phyloP scores from a whole-genome alignment of 2,113 vertebrate species.

The Laterallus jamaicensis region DNA sequence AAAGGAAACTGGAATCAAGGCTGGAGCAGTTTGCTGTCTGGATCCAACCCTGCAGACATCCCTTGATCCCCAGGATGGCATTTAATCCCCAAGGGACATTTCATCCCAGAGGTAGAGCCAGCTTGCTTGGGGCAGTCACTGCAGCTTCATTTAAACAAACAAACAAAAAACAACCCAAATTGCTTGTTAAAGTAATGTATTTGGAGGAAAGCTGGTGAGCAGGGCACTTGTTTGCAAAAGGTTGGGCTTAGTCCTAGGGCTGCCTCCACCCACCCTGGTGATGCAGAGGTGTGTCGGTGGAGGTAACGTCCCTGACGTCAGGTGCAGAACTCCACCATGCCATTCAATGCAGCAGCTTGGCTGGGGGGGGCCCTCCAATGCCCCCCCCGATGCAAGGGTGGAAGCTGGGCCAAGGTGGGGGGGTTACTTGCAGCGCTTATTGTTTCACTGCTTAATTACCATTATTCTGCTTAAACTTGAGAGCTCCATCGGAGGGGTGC shows the following conservation, averaged over 20 bases:
- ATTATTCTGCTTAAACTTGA: background rate
- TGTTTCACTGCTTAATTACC: background rate
- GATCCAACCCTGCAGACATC: background rate
- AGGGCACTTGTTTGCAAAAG: background rate
- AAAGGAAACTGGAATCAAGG: background rate
- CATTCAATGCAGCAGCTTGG: background rate
- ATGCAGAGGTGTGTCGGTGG: background rate
- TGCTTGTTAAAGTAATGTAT: background rate
- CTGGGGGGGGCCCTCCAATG: fast-evolving
- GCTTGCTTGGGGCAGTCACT: background rate
- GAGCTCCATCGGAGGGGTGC: fast-evolving
- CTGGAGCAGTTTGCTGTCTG: background rate
- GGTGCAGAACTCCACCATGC: background rate
- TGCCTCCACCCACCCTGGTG: background rate
- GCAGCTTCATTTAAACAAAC: background rate
- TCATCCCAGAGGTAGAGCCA: background rate
- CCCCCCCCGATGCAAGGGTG: background rate
- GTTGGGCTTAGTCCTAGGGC: background rate
- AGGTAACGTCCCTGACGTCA: background rate
- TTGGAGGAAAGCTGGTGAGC: background rate
- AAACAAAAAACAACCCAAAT: background rate
- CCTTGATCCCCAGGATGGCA: background rate
- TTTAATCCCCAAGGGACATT: background rate
- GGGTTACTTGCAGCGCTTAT: background rate
- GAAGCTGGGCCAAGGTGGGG: background rate